Percentiles rank a stretch among this genome's conserved stretches.
Conservation (phyloP, 2,797 vertebrate genomes). For the Cuniculus paca region DNA sequence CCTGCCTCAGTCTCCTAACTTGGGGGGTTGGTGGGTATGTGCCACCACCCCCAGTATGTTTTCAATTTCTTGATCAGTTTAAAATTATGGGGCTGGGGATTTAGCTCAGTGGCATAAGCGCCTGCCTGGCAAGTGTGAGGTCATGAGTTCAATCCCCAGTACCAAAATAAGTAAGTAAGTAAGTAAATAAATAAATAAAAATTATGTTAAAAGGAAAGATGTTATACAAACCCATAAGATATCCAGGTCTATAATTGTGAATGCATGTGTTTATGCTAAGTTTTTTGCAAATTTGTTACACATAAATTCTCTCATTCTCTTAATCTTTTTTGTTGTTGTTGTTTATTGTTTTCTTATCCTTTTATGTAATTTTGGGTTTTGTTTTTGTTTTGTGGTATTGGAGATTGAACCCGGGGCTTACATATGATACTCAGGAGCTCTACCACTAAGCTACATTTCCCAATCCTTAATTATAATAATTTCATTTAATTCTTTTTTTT, state of each 20-base stretch:
- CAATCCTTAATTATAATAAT: neutral
- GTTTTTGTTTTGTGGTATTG: neutral
- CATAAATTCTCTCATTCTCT: slow-evolving; percentile 34
- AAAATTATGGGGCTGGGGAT: too few relatives aligned
- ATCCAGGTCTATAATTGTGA: slow-evolving; percentile 40
- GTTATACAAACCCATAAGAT: slow-evolving; percentile 6
- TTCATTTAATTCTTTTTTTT: neutral
- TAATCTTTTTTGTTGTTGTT: neutral
- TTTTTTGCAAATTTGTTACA: slow-evolving; percentile 33
- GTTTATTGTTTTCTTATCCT: slow-evolving; percentile 5
- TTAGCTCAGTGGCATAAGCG: too few relatives aligned
- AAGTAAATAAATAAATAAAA: too few relatives aligned
- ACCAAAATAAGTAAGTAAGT: too few relatives aligned
- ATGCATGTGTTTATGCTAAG: neutral
- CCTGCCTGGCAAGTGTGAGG: too few relatives aligned
- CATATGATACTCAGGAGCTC: neutral
- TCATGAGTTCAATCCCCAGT: too few relatives aligned
- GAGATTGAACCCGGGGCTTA: neutral
- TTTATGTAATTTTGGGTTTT: neutral
- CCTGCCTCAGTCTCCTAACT: neutral
- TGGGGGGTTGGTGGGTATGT: neutral
- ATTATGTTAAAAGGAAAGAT: neutral
- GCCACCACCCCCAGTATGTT: neutral
- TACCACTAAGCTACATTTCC: neutral
- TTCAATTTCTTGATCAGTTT: slow-evolving; percentile 13